Base-by-base conservation (phyloP, 2,888 invertebrate species). In the Coleophora flavipennella region DNA sequence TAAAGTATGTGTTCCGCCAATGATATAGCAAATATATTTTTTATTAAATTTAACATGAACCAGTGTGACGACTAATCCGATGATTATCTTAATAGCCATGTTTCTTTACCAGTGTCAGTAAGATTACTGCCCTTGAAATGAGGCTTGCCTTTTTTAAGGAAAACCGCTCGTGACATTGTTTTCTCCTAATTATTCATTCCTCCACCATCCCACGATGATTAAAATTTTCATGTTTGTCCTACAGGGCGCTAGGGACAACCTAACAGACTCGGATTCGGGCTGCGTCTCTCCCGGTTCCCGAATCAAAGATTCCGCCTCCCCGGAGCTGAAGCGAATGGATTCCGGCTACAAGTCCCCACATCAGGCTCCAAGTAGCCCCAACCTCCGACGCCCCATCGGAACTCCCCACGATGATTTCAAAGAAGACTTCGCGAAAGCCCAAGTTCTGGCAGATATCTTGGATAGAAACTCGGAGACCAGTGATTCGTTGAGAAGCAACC, bases 211-310 rank as follows among this genome's bases (percentile, higher is more conserved):
- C n/a, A n/a, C n/a, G n/a, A n/a, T 4, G 20, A 32, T 32, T 32
- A 13, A 12, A n/a, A 32, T 32, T 25, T 13, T 29, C 6, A 28
- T 13, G 39, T 48, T 33, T 46, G 50, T 38, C 48, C 70, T 65
- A 0, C 75, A 85, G 85, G 74, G 85, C 62, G 64, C 76, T 62
- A 71, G 85, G 68, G 85, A 85, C 58, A 85, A 72, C 67, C 72
- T 85, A 61, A 85, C 85, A 49, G 85, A 85, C 62, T 77, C 85
- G 25, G 85, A 85, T 55, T 85, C 85, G 51, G 85, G 85, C 57
- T 85, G 85, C 70, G 85, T 85, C 50, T 85, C 85, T 45, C 85
- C 85, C 35, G 85, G 85, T 50, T 84, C 84, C 49, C 76, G 85
- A 25, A 80, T 85, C 49, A 85, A 85, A 59, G 85, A 84, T 60